Base-by-base conservation (phyloP, 2,888 invertebrate genomes). In the Miltochrista miniata region DNA sequence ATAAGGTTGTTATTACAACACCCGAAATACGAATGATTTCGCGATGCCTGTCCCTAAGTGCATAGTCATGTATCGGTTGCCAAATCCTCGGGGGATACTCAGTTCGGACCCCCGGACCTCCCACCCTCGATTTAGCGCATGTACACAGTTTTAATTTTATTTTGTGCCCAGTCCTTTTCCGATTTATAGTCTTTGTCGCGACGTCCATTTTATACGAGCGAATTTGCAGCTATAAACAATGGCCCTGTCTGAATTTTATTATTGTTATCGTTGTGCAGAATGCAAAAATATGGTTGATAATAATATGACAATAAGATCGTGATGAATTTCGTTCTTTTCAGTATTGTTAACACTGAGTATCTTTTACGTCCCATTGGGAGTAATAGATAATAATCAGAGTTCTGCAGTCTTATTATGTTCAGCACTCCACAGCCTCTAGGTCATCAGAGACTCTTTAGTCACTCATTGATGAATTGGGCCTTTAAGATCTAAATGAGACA, bases 11-110 rank as follows among this genome's bases (percentile, higher is more conserved):
- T 64, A 64, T 59, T 59, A 60, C 56, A 64, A 42, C 48, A 53
- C 18, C 30, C 36, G 51, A 40, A 33, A 15, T 45, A 40, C 44
- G 49, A 49, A 58, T 57, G 63, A 70, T 59, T 67, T 58, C 67
- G 68, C 60, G 69, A 55, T 62, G 67, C 67, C 70, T 61, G 65
- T 56, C 72, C 71, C 79, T 88, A 87, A 90, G 90, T 89, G 90
- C 89, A 89, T 80, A 87, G 79, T 86, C 90, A 76, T 90, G 90
- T 90, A 86, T 83, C 79, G 86, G 84, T 85, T 87, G 86, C 88
- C 87, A 89, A 90, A 88, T 83, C 85, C 89, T 81, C 78, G 50
- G 81, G 85, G 85, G 79, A 78, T 69, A 74, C 68, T 69, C 74
- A 52, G 33, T 51, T 62, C 41, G 47, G 64, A 64, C 70, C 75